A percentile compares a stretch with the other conserved stretches of the same genome.
phyloP scores from a whole-genome alignment of 2,113 vertebrate genomes.

The Macroglossus sobrinus region DNA sequence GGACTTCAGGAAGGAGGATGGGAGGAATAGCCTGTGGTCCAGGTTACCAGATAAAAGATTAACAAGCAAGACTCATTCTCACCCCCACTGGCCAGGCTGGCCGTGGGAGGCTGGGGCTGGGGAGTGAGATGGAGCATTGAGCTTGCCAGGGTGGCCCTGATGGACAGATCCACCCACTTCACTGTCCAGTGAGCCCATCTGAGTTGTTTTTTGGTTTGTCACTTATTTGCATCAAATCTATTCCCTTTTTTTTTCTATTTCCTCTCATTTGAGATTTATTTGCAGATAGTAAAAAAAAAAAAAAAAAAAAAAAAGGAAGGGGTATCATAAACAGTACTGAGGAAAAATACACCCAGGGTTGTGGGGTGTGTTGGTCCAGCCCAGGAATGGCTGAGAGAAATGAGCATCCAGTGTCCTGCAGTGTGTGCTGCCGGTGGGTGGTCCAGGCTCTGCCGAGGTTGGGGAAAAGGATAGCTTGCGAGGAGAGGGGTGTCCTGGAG shows the following conservation, averaged over 20 bases:
- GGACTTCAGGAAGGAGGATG: neutral
- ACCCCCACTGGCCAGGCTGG: neutral
- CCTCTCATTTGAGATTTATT: neutral
- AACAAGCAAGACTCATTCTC: slow-evolving; percentile 30
- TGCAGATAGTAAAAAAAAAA: neutral
- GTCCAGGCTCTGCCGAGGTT: neutral
- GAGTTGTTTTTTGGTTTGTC: neutral
- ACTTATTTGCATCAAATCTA: neutral
- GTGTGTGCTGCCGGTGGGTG: accelerated
- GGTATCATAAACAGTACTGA: too few species aligned
- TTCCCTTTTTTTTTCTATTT: neutral
- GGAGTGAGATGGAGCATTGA: neutral
- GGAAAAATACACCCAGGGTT: neutral
- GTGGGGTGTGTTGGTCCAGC: neutral
- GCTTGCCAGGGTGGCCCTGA: neutral
- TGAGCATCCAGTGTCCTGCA: neutral
- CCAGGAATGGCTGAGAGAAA: neutral
- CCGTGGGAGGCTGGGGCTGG: neutral
- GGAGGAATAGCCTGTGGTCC: neutral
- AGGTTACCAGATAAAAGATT: slow-evolving; percentile 68
- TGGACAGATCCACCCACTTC: neutral
- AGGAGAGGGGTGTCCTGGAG: neutral
- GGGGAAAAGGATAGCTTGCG: neutral
- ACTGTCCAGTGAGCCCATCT: neutral
- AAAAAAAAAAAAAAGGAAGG: neutral